These are phyloP conservation scores for Ranitomeya variabilis DNA, from an alignment of 2,113 vertebrate genomes.

Conservation along the genomic window DNA sequence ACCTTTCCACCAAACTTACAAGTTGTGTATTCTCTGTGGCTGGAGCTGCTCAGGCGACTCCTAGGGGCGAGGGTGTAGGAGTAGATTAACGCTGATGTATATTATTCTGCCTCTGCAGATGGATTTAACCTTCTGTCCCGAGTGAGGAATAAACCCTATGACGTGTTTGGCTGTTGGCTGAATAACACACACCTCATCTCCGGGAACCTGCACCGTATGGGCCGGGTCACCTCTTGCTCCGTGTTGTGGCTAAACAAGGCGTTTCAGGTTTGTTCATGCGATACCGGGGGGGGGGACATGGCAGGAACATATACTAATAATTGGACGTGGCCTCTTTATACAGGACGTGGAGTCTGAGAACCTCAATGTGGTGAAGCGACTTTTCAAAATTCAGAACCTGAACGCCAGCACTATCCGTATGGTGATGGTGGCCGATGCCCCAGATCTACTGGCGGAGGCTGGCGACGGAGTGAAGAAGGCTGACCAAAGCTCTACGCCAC, in stretches of 20 bases:
- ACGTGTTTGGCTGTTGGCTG: conserved; percentile 97
- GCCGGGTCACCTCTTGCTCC: conserved; percentile 92
- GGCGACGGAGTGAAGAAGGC: conserved; percentile 72
- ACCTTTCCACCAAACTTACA: too few relatives aligned
- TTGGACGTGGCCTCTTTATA: background rate
- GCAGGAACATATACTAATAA: background rate
- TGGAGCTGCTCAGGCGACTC: too few relatives aligned
- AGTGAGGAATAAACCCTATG: conserved; percentile 95
- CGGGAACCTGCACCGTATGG: conserved; percentile 93
- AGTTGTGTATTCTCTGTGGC: too few relatives aligned
- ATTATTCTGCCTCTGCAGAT: conserved; percentile 69
- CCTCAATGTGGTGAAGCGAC: conserved; percentile 92
- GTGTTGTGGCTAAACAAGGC: conserved; percentile 98
- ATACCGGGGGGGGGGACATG: background rate
- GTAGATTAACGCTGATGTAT: too few relatives aligned
- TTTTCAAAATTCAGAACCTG: conserved; percentile 98
- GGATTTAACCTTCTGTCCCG: conserved; percentile 89
- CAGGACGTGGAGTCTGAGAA: conserved; percentile 95
- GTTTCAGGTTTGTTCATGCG: conserved; percentile 82
- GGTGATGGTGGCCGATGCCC: conserved; percentile 92
- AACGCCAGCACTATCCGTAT: conserved; percentile 96
- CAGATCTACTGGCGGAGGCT: conserved; percentile 84
- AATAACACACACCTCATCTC: conserved; percentile 95
- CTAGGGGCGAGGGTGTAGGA: too few relatives aligned
- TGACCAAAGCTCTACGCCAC: conserved; percentile 65